Evolutionary conservation across 2,113 vertebrate genomes (phyloP), one percentile per base, ranked within the genome.

Genomic region (Channa argus): DNA sequence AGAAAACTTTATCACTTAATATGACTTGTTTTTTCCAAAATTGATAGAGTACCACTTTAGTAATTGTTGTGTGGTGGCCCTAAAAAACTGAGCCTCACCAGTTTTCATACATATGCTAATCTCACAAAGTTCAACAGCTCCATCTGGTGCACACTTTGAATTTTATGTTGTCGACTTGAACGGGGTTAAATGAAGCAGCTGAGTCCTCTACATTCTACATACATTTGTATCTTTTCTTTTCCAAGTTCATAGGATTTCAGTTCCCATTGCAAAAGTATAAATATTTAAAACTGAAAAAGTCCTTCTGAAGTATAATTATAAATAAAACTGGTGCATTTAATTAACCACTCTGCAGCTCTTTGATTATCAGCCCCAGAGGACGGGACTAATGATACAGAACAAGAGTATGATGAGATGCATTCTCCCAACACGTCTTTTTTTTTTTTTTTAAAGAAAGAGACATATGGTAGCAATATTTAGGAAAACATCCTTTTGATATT

Each of bases 101-200:
- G 5, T 9, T 2, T 8, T 7, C 24, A 5, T 12, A 24, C 12
- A 36, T 14, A 13, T 47, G 11, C n/a, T 34, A 0, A 50, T 60
- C 52, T 49, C 11, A 7, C 2, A 0, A 45, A 6, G 71, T 65
- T 44, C 39, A 77, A 82, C 53, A 51, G 65, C 71, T 72, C 74
- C 70, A 75, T 74, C 70, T 81, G 45, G 43, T 75, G 77, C n/a
- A 71, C 61, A 55, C 5, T 46, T 62, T 6, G 43, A 49, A 5
- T 15, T 55, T 75, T 14, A 14, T 49, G 4, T 14, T 68, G 24
- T 24, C 24, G 1, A 51, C 34, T 24, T 24, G 1, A 24, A 24
- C 1, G 24, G 1, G 24, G 24, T 24, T 24, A 24, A 24, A 24
- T 24, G 24, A 24, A 24, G 24, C 24, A 24, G 24, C 24, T 24